phyloP scores from a whole-genome alignment of 1,140 invertebrate species.

The Phortica variegata region DNA sequence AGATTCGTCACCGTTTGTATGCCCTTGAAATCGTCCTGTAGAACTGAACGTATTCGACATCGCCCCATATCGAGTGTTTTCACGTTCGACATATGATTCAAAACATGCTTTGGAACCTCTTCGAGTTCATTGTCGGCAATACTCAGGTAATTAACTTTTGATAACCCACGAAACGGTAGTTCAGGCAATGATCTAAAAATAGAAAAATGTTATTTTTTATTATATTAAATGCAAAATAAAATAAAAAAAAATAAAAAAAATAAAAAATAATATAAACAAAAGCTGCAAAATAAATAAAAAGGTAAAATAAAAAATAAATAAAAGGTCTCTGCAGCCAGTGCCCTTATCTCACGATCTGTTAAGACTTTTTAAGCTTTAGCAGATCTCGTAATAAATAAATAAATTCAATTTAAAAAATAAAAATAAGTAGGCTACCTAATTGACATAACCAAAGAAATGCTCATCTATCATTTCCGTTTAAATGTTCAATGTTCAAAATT shows the following conservation, averaged over 20 bases:
- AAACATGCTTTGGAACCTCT: slow-evolving; percentile 68
- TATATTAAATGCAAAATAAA: slow-evolving; percentile 8
- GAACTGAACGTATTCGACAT: slow-evolving; percentile 66
- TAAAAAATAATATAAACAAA: too few relatives aligned
- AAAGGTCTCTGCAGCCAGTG: too few relatives aligned
- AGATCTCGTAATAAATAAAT: too few relatives aligned
- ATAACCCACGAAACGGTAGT: slow-evolving; percentile 69
- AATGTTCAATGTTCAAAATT: too few relatives aligned
- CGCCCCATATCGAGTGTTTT: slow-evolving; percentile 72
- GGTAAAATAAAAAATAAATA: too few relatives aligned
- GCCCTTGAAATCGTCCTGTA: slow-evolving; percentile 67
- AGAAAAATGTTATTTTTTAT: slow-evolving; percentile 10
- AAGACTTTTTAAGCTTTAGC: too few relatives aligned
- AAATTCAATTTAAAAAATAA: too few relatives aligned
- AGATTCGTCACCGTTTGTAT: slow-evolving; percentile 69
- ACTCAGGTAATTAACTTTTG: slow-evolving; percentile 69
- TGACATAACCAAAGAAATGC: too few relatives aligned
- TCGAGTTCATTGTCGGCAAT: slow-evolving; percentile 72
- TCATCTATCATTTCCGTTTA: too few relatives aligned
- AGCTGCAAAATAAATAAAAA: too few relatives aligned
- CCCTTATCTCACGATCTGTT: too few relatives aligned
- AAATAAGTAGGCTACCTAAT: too few relatives aligned
- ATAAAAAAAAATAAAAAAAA: slow-evolving; percentile 17
- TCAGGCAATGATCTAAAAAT: slow-evolving; percentile 66
- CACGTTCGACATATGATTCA: slow-evolving; percentile 70